These are phyloP conservation scores for Suricata suricatta DNA, from an alignment of 2,113 vertebrate species.

Conservation along the genomic window DNA sequence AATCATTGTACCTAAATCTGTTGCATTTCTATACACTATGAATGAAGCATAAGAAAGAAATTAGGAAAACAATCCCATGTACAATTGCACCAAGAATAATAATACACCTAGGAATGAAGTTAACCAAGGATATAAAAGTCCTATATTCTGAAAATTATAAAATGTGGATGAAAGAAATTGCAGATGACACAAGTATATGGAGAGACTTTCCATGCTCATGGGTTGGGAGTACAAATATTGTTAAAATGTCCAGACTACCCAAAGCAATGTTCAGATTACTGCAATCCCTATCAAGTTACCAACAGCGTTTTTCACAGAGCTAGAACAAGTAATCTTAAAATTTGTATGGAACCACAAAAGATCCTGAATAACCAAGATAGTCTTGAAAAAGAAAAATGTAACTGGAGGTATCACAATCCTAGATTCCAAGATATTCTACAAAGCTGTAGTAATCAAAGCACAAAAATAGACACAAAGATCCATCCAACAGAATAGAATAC, in stretches of 20 bases:
- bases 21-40: neutral
- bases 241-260: neutral
- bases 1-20: neutral
- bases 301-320: neutral
- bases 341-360: neutral
- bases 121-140: neutral
- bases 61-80: neutral
- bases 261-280: neutral
- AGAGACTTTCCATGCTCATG: neutral
- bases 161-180: no score
- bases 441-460: neutral
- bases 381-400: neutral
- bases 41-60: neutral
- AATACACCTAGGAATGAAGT: neutral
- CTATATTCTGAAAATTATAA: neutral
- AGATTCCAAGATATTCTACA: neutral
- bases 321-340: neutral
- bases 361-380: neutral
- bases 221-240: neutral
- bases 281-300: neutral
- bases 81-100: neutral
- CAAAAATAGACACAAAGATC: neutral
- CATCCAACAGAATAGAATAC: neutral
- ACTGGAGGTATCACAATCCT: neutral
- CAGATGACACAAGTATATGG: neutral